Base-by-base conservation (phyloP, 2,113 vertebrate genomes). In the Dinomys branickii region DNA sequence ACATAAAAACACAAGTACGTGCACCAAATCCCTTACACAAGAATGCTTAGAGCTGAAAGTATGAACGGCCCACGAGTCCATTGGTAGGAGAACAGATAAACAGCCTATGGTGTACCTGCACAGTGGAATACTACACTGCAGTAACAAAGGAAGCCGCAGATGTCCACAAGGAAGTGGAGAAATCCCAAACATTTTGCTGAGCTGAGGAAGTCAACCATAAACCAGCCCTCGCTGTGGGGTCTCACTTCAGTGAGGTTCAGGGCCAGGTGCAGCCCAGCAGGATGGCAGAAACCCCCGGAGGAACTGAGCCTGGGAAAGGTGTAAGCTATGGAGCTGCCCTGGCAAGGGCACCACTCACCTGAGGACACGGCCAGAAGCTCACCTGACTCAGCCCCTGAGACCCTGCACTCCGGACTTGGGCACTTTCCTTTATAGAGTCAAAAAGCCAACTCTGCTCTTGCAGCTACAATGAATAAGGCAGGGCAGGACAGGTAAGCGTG, bases 331-430 rank as follows among this genome's bases (percentile, higher is more conserved):
- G 24, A 41, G 41, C 71, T 44, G 71, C 38, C 38, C 38, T 26
- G 22, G 7, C 30, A 3, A 41, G 71, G 71, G 22, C 22, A 1
- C 71, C 0, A 38, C 38, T 38, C 69, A 22, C 41, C 69, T 28
- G 71, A 26, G 71, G 11, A 6, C 71, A 28, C 7, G 12, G 41
- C 11, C 71, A 10, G 71, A 19, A 41, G 41, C 41, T 6, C 22
- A 1, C 4, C 12, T 7, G 44, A 30, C 44, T 75, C 4, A 16
- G 47, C 22, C 16, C 11, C 24, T 3, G 41, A 77, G 44, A 4
- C 14, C 75, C 24, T 0, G 13, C 5, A 7, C 75, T 13, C 8
- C 47, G 41, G 3, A 1, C 1, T 44, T 50, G 8, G 8, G 20
- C 19, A 10, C 67, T 71, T 35, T 16, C 67, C 38, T 8, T 20